A percentile compares a stretch with the other conserved stretches of the same genome.
phyloP scores from a whole-genome alignment of 2,113 vertebrate genomes.

The Capreolus pygargus region DNA sequence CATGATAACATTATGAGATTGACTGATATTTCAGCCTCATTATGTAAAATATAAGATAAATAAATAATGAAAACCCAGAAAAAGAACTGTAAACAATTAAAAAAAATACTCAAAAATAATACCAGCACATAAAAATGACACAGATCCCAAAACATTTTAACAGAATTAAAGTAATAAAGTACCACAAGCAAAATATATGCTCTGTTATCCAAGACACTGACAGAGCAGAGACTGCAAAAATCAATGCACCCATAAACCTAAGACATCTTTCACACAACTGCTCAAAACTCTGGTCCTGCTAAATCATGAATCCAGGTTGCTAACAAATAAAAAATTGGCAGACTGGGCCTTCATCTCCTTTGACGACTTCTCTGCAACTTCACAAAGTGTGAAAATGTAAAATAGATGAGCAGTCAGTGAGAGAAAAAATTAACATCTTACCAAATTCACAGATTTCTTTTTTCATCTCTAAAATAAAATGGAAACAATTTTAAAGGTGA shows the following conservation, averaged over 20 bases:
- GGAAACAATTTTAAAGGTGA: background rate
- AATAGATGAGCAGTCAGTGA: background rate
- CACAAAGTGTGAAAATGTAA: background rate
- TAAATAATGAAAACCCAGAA: background rate
- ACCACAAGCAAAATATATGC: background rate
- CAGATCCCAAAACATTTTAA: background rate
- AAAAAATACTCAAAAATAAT: background rate
- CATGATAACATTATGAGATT: background rate
- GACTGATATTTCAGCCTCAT: background rate
- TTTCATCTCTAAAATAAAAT: background rate
- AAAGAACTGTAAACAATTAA: background rate
- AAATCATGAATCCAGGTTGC: background rate
- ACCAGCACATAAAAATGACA: background rate
- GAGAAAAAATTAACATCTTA: conserved; percentile 17
- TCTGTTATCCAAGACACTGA: background rate
- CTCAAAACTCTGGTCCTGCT: background rate
- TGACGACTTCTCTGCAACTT: conserved; percentile 16
- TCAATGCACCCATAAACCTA: background rate
- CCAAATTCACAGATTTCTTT: background rate
- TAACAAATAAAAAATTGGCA: background rate
- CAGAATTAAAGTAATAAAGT: background rate
- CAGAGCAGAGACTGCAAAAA: background rate
- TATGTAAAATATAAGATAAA: background rate
- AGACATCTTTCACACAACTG: background rate
- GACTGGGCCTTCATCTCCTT: background rate